phyloP scores from a whole-genome alignment of 2,888 invertebrate species.

The Ornithoptera alexandrae region DNA sequence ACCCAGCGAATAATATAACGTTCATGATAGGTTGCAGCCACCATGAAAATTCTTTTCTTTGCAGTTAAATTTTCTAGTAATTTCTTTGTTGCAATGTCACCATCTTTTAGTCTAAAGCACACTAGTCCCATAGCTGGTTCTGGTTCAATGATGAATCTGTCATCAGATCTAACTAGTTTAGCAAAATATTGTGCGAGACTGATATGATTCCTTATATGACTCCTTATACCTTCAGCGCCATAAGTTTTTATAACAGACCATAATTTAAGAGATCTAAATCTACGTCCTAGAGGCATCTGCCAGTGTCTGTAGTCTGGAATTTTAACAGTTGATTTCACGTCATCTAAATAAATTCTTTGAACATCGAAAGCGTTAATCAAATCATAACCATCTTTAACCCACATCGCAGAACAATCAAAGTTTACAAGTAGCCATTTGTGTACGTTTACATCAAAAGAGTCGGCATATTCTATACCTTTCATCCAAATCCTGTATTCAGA shows the following conservation, averaged over 20 bases:
- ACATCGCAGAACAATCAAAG: slow-evolving; percentile 97
- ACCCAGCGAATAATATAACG: slow-evolving; percentile 89
- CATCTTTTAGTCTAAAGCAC: slow-evolving; percentile 91
- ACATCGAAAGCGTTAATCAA: slow-evolving; percentile 93
- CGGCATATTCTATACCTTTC: slow-evolving; percentile 87
- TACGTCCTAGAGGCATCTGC: slow-evolving; percentile 92
- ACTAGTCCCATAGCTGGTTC: slow-evolving; percentile 90
- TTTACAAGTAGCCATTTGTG: slow-evolving; percentile 98
- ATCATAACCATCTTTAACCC: slow-evolving; percentile 90
- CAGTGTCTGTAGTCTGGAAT: slow-evolving; percentile 86
- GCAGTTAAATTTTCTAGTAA: slow-evolving; percentile 86
- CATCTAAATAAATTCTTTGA: slow-evolving; percentile 90
- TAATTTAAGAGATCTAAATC: slow-evolving; percentile 94
- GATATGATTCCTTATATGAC: slow-evolving; percentile 87
- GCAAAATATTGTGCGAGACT: slow-evolving; percentile 89
- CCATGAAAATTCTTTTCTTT: slow-evolving; percentile 89
- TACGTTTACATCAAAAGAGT: slow-evolving; percentile 96
- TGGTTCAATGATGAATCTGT: slow-evolving; percentile 88
- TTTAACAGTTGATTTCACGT: slow-evolving; percentile 80
- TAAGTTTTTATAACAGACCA: slow-evolving; percentile 94
- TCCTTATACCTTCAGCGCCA: slow-evolving; percentile 89
- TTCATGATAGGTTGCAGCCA: slow-evolving; percentile 85
- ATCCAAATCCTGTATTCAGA: slow-evolving; percentile 92
- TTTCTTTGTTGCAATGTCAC: slow-evolving; percentile 84
- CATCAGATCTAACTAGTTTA: slow-evolving; percentile 83